phyloP scores from a whole-genome alignment of 1,140 invertebrate species.

The Nixonia krombeini region DNA sequence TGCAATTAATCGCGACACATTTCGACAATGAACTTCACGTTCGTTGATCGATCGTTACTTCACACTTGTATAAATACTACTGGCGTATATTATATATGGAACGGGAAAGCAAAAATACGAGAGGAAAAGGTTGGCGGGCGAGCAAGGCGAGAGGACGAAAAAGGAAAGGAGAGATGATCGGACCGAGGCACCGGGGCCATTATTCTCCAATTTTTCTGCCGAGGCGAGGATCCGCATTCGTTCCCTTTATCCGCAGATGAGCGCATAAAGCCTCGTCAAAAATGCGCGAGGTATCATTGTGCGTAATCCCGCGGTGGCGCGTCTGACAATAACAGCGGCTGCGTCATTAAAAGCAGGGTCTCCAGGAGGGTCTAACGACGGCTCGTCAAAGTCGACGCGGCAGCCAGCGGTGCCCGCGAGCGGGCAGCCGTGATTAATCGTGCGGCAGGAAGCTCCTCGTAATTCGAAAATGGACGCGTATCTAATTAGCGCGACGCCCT shows the following conservation, averaged over 20 bases:
- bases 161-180: no score
- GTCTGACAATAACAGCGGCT: background rate
- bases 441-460: constrained; percentile 9
- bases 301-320: background rate
- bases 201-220: background rate
- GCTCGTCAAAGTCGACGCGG: constrained; percentile 40
- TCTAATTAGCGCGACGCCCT: constrained; percentile 24
- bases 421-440: constrained; percentile 33
- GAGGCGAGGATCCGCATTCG: background rate
- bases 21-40: no score
- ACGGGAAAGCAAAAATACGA: no score
- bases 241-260: background rate
- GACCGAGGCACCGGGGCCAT: background rate
- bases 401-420: background rate
- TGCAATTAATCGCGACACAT: background rate
- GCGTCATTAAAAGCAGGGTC: constrained; percentile 22
- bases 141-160: no score
- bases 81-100: no score
- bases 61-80: no score
- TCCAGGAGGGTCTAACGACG: constrained; percentile 2
- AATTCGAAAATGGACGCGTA: constrained; percentile 41
- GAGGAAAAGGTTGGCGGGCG: no score
- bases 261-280: background rate
- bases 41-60: no score
- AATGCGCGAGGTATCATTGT: background rate